Conservation (phyloP, 2,888 invertebrate genomes). For the Germaria angustata region DNA sequence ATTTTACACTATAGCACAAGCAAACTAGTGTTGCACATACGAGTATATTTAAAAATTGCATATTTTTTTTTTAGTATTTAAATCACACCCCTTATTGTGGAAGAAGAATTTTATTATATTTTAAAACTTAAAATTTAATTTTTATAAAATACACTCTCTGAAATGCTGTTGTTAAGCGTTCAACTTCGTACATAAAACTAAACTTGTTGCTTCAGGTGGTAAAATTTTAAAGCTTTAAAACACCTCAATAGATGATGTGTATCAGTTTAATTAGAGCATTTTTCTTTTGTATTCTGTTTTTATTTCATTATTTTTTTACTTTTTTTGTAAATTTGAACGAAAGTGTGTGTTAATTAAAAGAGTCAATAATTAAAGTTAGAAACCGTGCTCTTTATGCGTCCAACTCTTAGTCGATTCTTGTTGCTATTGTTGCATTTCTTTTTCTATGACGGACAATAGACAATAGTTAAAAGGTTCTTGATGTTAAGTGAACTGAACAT, state of each 20-base stretch:
- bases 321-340: slow-evolving; percentile 53
- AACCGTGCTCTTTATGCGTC: slow-evolving; percentile 24
- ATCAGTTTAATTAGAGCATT: slow-evolving; percentile 57
- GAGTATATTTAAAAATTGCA: slow-evolving; percentile 21
- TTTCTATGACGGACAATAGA: slow-evolving; percentile 2
- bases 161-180: slow-evolving; percentile 15
- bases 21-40: neutral
- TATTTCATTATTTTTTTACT: neutral
- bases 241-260: slow-evolving; percentile 49
- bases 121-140: neutral
- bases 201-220: slow-evolving; percentile 2
- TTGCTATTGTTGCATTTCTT: slow-evolving; percentile 7
- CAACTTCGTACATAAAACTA: slow-evolving; percentile 40
- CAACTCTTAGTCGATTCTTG: slow-evolving; percentile 16
- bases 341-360: slow-evolving; percentile 64
- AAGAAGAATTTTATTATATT: neutral
- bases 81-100: too few species aligned
- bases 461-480: slow-evolving; percentile 17
- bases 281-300: neutral
- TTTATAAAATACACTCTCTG: neutral
- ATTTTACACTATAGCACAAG: neutral
- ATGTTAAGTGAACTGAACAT: slow-evolving; percentile 50
- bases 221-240: slow-evolving; percentile 58
- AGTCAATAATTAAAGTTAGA: slow-evolving; percentile 57
- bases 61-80: slow-evolving; percentile 6